Conservation (phyloP, 92 coral and sea anemone species). For the Epizoanthus scotinus region DNA sequence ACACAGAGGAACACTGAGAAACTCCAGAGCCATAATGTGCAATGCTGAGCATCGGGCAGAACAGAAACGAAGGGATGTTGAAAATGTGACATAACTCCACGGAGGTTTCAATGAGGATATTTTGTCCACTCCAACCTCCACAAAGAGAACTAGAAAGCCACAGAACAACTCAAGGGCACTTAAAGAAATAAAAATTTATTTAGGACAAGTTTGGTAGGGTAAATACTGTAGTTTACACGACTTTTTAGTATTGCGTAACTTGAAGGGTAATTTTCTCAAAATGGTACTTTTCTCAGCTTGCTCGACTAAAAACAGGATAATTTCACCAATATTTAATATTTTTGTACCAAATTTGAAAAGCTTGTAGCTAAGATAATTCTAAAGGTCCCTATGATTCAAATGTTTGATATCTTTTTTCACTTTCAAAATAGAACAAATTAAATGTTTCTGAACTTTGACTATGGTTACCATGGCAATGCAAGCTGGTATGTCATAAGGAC, state of each 20-base stretch:
- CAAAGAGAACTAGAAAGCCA: slow-evolving; percentile 12
- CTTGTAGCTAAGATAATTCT: too few relatives aligned
- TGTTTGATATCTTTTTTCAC: slow-evolving; percentile 1
- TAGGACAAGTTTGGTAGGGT: slow-evolving; percentile 16
- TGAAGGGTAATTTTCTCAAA: slow-evolving; percentile 19
- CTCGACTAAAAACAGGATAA: slow-evolving; percentile 5
- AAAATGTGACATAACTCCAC: background rate
- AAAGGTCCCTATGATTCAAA: background rate
- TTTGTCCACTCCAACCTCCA: slow-evolving; percentile 19
- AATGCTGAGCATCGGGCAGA: background rate
- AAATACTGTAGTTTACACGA: background rate
- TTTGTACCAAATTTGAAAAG: too few relatives aligned
- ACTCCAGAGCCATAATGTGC: background rate
- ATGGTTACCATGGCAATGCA: background rate
- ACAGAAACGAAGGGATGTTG: slow-evolving; percentile 5
- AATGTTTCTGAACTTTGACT: background rate
- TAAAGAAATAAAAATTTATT: background rate
- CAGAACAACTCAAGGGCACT: slow-evolving; percentile 19
- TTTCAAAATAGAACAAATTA: background rate
- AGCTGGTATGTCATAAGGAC: background rate
- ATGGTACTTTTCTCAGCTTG: slow-evolving; percentile 13
- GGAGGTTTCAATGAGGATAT: slow-evolving; percentile 35
- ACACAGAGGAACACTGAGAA: slow-evolving; percentile 14
- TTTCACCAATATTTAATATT: too few relatives aligned
- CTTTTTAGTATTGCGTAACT: background rate